Base-by-base conservation (phyloP, 2,797 vertebrate genomes). In the Malurus leucopterus region DNA sequence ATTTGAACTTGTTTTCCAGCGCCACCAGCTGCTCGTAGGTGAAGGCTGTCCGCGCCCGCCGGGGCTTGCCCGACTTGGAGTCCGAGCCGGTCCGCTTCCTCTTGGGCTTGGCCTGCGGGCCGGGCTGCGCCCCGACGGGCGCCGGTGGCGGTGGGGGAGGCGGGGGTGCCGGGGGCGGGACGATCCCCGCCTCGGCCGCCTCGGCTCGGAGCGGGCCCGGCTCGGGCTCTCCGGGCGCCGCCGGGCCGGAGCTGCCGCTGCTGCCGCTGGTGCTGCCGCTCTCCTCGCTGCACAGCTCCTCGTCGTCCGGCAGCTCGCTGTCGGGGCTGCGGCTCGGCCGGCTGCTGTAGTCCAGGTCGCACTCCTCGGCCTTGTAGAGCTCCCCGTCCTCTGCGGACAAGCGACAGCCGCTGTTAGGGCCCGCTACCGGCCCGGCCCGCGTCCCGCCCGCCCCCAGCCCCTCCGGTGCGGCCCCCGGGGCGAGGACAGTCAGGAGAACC, bases 1-100 rank as follows among this genome's bases (percentile, higher is more conserved):
- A 88, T 23, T 98, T 98, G 96, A 99, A 99, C 85, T 99, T 99
- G 97, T 98, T 99, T 88, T 99, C 99, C 89, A 99, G 92, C 34
- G 99, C 98, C 89, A 99, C 98, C 65, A 99, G 97, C 90, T 99
- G 99, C 94, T 99, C 99, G 69, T 99, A 99, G 2, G 98, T 99
- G 94, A 99, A 99, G 13, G 99, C 99, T 8, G 99, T 99, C 88
- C 99, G 97, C 87, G 99, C 99, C 38, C 99, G 98, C 6, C 99
- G 96, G 55, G 84, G 7, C 98, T 99, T 0, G 96, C 98, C 99
- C 1, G 99, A 99, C 96, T 99, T 99, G 59, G 99, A 98, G 96
- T 99, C 99, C 8, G 99, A 98, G 72, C 99, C 99, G 7, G 98
- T 97, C 79, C 99, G 98, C 96, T 99, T 99, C 91, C 99, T 97